phyloP scores from a whole-genome alignment of 2,888 invertebrate species.

The Tridacna crocea region DNA sequence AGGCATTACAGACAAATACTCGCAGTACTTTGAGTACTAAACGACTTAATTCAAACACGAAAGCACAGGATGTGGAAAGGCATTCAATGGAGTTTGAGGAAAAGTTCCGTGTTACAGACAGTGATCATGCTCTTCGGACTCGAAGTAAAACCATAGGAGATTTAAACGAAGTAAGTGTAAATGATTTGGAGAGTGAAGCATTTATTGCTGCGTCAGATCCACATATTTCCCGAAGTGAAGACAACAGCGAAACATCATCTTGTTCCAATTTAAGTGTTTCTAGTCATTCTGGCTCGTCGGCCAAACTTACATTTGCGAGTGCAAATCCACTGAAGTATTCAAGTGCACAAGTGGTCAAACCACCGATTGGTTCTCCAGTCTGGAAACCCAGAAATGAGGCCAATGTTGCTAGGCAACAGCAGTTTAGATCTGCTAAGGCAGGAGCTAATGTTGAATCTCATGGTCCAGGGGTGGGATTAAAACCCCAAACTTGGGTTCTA shows the following conservation, averaged over 20 bases:
- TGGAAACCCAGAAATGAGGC: slow-evolving; percentile 88
- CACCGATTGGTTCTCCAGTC: slow-evolving; percentile 95
- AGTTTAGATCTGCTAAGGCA: slow-evolving; percentile 33
- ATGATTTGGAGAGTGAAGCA: slow-evolving; percentile 62
- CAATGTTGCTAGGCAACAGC: slow-evolving; percentile 59
- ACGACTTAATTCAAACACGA: slow-evolving; percentile 59
- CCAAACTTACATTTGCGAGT: slow-evolving; percentile 96
- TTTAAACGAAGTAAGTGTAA: slow-evolving; percentile 86
- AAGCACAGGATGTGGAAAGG: slow-evolving; percentile 72
- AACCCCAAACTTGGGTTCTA: slow-evolving; percentile 25
- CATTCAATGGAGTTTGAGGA: slow-evolving; percentile 89
- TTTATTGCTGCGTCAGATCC: slow-evolving; percentile 65
- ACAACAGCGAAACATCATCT: slow-evolving; percentile 73
- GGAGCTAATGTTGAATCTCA: slow-evolving; percentile 23
- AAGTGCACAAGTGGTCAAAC: slow-evolving; percentile 85
- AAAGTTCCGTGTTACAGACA: slow-evolving; percentile 88
- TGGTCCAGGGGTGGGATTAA: not conserved
- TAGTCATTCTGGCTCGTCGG: slow-evolving; percentile 79
- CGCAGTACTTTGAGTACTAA: slow-evolving; percentile 69
- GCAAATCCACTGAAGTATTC: slow-evolving; percentile 97
- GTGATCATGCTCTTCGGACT: slow-evolving; percentile 88
- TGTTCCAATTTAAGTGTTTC: slow-evolving; percentile 78
- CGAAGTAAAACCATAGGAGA: slow-evolving; percentile 97
- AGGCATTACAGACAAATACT: slow-evolving; percentile 62
- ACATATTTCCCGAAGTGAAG: slow-evolving; percentile 61